phyloP scores from a whole-genome alignment of 2,888 invertebrate species.

The Rhingia rostrata region DNA sequence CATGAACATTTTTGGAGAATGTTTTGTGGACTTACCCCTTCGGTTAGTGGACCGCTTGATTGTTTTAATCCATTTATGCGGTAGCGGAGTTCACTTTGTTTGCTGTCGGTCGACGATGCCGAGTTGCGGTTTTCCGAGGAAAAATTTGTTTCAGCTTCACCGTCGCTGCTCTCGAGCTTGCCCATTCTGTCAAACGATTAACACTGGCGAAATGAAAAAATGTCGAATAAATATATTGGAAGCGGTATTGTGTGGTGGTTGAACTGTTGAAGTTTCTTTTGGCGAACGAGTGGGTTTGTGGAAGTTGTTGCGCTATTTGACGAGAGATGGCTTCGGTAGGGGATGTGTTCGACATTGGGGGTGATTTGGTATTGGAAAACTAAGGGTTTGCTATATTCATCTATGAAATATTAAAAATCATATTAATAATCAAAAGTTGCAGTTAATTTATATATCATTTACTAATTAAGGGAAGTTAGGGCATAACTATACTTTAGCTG shows the following conservation, averaged over 20 bases:
- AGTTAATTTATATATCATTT: too few relatives aligned
- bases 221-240: slow-evolving; percentile 54
- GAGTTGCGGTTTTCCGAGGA: slow-evolving; percentile 42
- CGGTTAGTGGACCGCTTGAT: slow-evolving; percentile 50
- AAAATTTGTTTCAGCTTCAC: slow-evolving; percentile 68
- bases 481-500: too few relatives aligned
- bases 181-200: slow-evolving; percentile 76
- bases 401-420: too few relatives aligned
- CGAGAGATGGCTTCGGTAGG: slow-evolving; percentile 8
- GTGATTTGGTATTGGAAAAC: too few relatives aligned
- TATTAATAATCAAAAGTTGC: too few relatives aligned
- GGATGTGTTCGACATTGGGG: slow-evolving; percentile 15
- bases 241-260: slow-evolving; percentile 17
- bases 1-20: background rate
- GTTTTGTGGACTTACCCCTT: slow-evolving; percentile 53
- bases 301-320: slow-evolving; percentile 19
- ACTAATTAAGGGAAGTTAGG: too few relatives aligned
- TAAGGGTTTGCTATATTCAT: background rate
- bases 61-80: slow-evolving; percentile 60
- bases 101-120: slow-evolving; percentile 53
- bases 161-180: slow-evolving; percentile 75
- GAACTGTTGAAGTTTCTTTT: background rate
- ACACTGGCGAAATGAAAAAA: slow-evolving; percentile 69
- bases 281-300: slow-evolving; percentile 19
- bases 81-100: slow-evolving; percentile 55